Base-by-base conservation (phyloP, 2,113 vertebrate genomes). In the Chaenogobius annularis region DNA sequence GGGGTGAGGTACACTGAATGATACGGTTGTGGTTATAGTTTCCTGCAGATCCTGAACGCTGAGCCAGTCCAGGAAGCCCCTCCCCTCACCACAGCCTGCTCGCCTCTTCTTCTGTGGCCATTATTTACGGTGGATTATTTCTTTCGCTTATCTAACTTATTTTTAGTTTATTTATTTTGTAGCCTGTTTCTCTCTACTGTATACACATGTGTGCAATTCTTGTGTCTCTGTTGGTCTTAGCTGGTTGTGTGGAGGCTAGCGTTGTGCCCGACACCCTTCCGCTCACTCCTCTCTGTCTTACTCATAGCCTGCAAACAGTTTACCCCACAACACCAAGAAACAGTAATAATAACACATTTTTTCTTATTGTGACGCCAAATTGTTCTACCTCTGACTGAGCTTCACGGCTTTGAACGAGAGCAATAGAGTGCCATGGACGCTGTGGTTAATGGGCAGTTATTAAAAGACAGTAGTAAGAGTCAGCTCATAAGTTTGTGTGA, bases 11-110 rank as follows among this genome's bases (percentile, higher is more conserved):
- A 85, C 87, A 89, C 86, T 90, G 89, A 93, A 85, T 70, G 86
- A 85, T 73, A 84, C 82, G 85, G 88, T 88, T 76, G 82, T 84
- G 87, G 86, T 89, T 77, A 73, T 83, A 90, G 90, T 92, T 93
- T 94, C 93, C 93, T 94, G 93, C 93, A 86, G 89, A 93, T 91
- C 74, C 80, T 91, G 90, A 93, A 94, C 83, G 88, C 93, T 94
- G 93, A 94, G 93, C 93, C 93, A 94, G 92, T 91, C 85, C 67
- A 55, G 44, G 85, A 86, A 89, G 88, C 73, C 77, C 77, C 54
- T 68, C 80, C 85, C 80, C 89, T 72, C 37, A 63, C 35, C 61
- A 40, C 72, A 85, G 71, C 43, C 14, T 71, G 48, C 74, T 80
- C 73, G 59, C 43, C 72, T 54, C 73, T 69, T 79, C 82, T 81